A percentile compares a stretch with the other conserved stretches of the same genome.
Conservation (phyloP, 2,888 invertebrate genomes). For the Orchesellides sinensis region DNA sequence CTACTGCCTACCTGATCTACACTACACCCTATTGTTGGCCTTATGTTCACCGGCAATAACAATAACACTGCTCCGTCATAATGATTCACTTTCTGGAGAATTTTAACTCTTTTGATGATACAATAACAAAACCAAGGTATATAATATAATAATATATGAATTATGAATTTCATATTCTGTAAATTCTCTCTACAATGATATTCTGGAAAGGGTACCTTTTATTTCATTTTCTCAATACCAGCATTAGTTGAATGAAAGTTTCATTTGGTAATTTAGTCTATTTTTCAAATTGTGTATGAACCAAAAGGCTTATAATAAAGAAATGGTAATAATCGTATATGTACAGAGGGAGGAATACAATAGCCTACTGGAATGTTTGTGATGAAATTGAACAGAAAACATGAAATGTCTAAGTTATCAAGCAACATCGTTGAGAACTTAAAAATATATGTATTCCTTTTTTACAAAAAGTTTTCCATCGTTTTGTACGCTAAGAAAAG, state of each 20-base stretch:
- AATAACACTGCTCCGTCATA: slow-evolving; percentile 30
- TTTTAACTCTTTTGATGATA: slow-evolving; percentile 25
- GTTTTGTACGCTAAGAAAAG: too few relatives aligned
- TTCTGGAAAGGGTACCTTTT: slow-evolving; percentile 21
- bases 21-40: not conserved
- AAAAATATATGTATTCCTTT: too few relatives aligned
- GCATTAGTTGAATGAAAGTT: not conserved
- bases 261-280: slow-evolving; percentile 30
- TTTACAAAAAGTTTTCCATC: too few relatives aligned
- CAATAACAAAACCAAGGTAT: too few relatives aligned
- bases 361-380: slow-evolving; percentile 24
- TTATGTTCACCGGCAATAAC: not conserved
- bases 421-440: too few relatives aligned
- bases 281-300: slow-evolving; percentile 33
- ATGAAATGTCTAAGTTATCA: not conserved
- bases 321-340: slow-evolving; percentile 25
- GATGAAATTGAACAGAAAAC: not conserved
- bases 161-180: slow-evolving; percentile 23
- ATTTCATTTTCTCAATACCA: too few relatives aligned
- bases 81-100: slow-evolving; percentile 30
- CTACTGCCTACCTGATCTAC: not conserved
- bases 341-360: slow-evolving; percentile 25
- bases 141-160: not conserved
- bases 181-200: not conserved
- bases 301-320: slow-evolving; percentile 2